Conservation (phyloP, 2,797 vertebrate genomes). For the Antennarius maculatus region DNA sequence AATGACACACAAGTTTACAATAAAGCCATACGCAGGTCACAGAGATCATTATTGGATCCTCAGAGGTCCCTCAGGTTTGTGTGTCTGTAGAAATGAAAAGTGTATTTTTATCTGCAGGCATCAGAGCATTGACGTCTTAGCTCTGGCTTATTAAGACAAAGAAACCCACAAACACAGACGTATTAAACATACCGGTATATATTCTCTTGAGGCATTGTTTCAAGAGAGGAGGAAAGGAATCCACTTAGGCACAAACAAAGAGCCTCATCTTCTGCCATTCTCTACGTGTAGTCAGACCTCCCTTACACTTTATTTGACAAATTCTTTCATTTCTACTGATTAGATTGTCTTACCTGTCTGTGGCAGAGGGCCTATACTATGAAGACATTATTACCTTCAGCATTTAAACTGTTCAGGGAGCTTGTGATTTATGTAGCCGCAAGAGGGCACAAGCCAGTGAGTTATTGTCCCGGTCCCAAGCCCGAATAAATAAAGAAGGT, state of each 20-base stretch:
- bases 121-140: constrained; percentile 50
- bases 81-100: neutral
- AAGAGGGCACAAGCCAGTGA: no score
- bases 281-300: constrained; percentile 29
- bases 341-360: constrained; percentile 41
- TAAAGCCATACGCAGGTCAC: constrained; percentile 3
- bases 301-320: constrained; percentile 60
- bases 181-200: constrained; percentile 15
- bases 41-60: constrained; percentile 26
- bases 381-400: no score
- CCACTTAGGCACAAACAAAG: constrained; percentile 67
- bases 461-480: no score
- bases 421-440: no score
- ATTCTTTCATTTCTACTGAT: constrained; percentile 79
- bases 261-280: constrained; percentile 11
- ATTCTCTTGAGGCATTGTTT: constrained; percentile 38
- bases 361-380: no score
- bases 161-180: constrained; percentile 20
- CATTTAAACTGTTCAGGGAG: no score
- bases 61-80: constrained; percentile 13
- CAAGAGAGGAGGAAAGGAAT: constrained; percentile 54
- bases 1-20: constrained; percentile 5
- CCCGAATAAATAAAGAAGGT: no score
- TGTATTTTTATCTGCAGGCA: constrained; percentile 35
- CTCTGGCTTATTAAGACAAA: constrained; percentile 43